Evolutionary conservation across 37 sponge, comb jelly and placozoan genomes (phyloP).

Genomic region (Halichondria panicea): DNA sequence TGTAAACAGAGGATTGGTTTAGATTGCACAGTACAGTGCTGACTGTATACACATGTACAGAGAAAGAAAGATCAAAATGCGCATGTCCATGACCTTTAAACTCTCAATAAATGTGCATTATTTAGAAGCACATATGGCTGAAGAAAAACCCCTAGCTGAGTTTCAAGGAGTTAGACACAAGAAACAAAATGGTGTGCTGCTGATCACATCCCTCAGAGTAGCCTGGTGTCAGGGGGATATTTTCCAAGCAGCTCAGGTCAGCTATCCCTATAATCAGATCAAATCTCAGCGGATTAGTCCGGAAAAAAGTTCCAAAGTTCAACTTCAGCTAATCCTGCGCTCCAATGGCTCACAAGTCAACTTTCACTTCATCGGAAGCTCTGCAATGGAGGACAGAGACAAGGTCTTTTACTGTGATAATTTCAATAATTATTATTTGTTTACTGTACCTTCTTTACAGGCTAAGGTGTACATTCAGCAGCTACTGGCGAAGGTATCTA

Average conservation of each 20-base stretch:
- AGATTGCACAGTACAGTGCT: not conserved
- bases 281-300: constrained; percentile 85
- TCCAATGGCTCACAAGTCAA: constrained; percentile 26
- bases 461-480: constrained; percentile 52
- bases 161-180: constrained; percentile 60
- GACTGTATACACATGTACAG: constrained; percentile 18
- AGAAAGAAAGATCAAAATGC: not conserved
- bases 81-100: not conserved
- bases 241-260: constrained; percentile 46
- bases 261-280: constrained; percentile 52
- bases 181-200: constrained; percentile 79
- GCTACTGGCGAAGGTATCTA: constrained; percentile 26
- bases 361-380: constrained; percentile 75
- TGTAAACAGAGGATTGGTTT: not conserved
- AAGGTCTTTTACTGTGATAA: constrained; percentile 1
- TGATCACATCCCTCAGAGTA: constrained; percentile 61
- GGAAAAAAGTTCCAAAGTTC: constrained; percentile 77
- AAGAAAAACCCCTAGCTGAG: constrained; percentile 56
- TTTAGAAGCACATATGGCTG: not conserved
- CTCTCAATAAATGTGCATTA: not conserved
- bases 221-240: constrained; percentile 63
- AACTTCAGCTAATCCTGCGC: constrained; percentile 80
- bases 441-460: not conserved
- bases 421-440: not conserved
- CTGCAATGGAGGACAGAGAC: constrained; percentile 48